Evolutionary conservation across 37 sponge, comb jelly and placozoan species (phyloP).

Genomic region (Crambe crambe): DNA sequence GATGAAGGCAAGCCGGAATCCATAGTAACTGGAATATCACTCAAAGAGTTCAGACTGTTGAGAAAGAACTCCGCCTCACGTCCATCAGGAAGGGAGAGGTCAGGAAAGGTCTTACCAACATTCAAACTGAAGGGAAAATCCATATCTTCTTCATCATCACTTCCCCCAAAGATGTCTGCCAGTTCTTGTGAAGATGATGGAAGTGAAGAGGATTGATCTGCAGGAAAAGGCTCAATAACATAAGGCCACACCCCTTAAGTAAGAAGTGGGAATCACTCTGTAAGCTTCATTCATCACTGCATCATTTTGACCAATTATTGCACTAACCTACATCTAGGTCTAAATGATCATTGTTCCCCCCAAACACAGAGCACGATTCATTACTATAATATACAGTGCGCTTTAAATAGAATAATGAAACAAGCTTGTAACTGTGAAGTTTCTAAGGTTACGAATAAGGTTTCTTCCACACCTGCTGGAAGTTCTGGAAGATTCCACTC

Average conservation of each 20-base stretch:
- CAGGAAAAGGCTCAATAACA: too few relatives aligned
- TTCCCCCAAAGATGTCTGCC: conserved; percentile 72
- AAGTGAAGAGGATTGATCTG: conserved; percentile 37
- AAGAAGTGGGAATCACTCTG: too few relatives aligned
- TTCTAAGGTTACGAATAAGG: not conserved
- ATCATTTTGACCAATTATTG: too few relatives aligned
- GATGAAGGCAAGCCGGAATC: not conserved
- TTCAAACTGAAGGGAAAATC: conserved; percentile 37
- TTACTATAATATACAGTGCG: too few relatives aligned
- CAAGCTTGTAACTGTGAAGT: not conserved
- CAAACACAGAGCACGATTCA: too few relatives aligned
- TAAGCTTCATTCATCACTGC: too few relatives aligned
- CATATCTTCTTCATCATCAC: conserved; percentile 65
- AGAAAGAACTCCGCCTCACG: not conserved
- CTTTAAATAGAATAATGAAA: conserved; percentile 2
- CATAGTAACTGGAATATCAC: conserved; percentile 1
- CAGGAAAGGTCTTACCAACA: conserved; percentile 10
- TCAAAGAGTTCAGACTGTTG: conserved; percentile 12
- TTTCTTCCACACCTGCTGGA: conserved; percentile 23
- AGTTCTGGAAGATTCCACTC: conserved; percentile 47
- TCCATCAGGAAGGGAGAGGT: conserved; percentile 4
- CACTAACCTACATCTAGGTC: too few relatives aligned
- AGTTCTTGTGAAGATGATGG: conserved; percentile 46
- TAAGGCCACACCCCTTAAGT: too few relatives aligned
- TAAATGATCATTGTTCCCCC: too few relatives aligned